These are phyloP conservation scores for Propithecus coquereli DNA, from an alignment of 2,113 vertebrate genomes.

Conservation along the genomic window DNA sequence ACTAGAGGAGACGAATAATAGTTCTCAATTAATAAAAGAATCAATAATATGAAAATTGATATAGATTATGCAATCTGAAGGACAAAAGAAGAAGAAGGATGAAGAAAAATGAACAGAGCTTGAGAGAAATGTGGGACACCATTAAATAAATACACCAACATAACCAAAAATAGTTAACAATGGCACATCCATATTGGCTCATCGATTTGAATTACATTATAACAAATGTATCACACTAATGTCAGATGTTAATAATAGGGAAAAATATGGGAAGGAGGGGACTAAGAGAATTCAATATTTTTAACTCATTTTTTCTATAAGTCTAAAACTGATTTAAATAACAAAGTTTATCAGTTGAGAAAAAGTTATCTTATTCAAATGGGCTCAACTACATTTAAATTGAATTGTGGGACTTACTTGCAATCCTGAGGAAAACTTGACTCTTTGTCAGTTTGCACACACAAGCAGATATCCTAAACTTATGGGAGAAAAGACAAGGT, in stretches of 20 bases:
- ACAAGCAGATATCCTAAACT: background rate
- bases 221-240: background rate
- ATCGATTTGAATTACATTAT: background rate
- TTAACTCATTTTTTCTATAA: background rate
- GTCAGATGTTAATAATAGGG: background rate
- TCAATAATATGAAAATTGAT: background rate
- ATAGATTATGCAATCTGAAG: background rate
- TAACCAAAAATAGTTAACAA: background rate
- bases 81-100: background rate
- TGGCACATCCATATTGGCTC: background rate
- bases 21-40: background rate
- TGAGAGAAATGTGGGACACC: background rate
- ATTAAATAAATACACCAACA: background rate
- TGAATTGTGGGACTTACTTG: background rate
- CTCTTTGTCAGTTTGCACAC: background rate
- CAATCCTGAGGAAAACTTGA: background rate
- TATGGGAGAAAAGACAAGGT: background rate
- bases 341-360: background rate
- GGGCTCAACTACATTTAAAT: background rate
- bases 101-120: background rate
- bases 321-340: background rate
- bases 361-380: background rate
- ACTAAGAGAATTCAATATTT: background rate
- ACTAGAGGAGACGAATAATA: background rate
- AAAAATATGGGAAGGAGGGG: background rate